These are phyloP conservation scores for Percina caprodes DNA, from an alignment of 2,113 vertebrate genomes.

Conservation along the genomic window DNA sequence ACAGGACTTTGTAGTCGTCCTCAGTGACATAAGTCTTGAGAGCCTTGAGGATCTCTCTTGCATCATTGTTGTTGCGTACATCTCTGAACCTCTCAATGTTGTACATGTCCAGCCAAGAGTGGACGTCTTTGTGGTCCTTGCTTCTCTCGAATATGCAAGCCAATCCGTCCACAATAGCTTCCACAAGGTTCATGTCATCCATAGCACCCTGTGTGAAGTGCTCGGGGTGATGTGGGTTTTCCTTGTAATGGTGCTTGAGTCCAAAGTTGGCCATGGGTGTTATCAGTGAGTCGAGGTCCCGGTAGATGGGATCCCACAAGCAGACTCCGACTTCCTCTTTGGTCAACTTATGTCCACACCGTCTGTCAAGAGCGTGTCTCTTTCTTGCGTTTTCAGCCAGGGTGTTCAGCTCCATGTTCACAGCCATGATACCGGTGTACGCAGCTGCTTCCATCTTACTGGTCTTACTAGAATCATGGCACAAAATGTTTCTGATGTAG, in stretches of 20 bases:
- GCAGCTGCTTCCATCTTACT: background rate
- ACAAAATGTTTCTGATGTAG: background rate
- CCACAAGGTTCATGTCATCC: background rate
- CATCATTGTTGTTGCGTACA: no score
- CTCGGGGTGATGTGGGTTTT: background rate
- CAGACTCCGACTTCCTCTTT: background rate
- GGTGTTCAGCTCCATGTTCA: background rate
- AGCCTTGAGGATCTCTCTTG: no score
- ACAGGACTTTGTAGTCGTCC: no score
- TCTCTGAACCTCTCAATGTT: background rate
- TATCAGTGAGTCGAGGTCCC: no score
- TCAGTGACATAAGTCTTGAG: no score
- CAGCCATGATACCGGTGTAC: background rate
- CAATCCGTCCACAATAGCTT: background rate
- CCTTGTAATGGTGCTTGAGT: constrained; percentile 3
- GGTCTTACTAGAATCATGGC: constrained; percentile 2
- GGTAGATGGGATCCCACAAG: background rate
- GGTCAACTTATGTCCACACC: background rate
- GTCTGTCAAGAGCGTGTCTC: background rate
- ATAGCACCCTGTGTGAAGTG: background rate
- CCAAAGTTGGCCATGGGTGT: background rate
- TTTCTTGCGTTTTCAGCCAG: background rate
- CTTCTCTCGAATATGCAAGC: background rate
- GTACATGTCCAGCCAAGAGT: background rate
- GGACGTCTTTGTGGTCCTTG: background rate